These are phyloP conservation scores for Prunella strophiata DNA, from an alignment of 2,797 vertebrate species.

Conservation along the genomic window DNA sequence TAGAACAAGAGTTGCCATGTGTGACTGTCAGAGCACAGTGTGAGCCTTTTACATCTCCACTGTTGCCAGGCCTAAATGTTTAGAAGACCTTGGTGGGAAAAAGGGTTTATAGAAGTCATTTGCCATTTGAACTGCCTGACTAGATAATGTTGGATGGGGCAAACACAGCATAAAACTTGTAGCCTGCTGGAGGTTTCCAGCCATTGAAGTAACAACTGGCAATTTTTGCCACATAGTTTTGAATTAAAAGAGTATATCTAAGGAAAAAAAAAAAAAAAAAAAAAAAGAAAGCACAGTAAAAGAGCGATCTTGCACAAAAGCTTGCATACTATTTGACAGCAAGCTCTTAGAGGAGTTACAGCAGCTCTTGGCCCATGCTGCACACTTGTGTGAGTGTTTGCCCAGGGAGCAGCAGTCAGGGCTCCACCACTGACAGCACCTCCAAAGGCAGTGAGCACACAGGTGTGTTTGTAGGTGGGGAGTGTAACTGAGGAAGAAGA, in stretches of 20 bases:
- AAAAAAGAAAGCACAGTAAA: not conserved
- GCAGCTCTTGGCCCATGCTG: not conserved
- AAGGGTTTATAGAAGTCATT: not conserved
- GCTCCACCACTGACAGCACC: not conserved
- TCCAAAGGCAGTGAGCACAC: slow-evolving; percentile 2
- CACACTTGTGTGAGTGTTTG: not conserved
- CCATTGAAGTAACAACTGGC: not conserved
- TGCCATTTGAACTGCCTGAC: not conserved
- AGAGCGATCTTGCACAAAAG: not conserved
- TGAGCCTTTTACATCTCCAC: not conserved
- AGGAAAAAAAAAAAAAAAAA: not conserved
- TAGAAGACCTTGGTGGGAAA: not conserved
- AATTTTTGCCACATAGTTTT: not conserved
- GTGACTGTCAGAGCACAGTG: not conserved
- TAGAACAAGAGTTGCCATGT: not conserved
- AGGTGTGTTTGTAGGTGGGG: slow-evolving; percentile 52
- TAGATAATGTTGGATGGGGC: not conserved
- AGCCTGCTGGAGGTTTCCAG: not conserved
- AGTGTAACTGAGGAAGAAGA: slow-evolving; percentile 42
- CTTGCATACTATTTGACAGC: not conserved
- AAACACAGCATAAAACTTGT: not conserved
- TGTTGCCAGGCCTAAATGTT: not conserved
- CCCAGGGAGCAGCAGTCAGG: not conserved
- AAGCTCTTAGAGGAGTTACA: not conserved
- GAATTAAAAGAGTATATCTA: not conserved